These are phyloP conservation scores for Plectrocnemia conspersa DNA, from an alignment of 1,140 invertebrate species.

Conservation along the genomic window DNA sequence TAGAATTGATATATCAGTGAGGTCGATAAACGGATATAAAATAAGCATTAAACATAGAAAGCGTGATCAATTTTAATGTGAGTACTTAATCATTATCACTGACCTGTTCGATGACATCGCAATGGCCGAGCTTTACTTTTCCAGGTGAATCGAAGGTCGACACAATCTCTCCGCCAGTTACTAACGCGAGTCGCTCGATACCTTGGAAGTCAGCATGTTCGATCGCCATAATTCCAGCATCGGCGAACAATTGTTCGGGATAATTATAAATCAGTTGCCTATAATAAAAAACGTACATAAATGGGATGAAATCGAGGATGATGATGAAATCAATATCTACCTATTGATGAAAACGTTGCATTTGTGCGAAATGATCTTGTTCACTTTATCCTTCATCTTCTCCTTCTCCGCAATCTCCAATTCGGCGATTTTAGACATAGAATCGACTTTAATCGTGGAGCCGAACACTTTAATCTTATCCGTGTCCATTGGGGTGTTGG, in stretches of 20 bases:
- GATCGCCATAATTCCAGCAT: conserved; percentile 98
- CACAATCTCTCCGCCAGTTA: conserved; percentile 97
- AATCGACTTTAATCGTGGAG: conserved; percentile 94
- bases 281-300: conserved; percentile 32
- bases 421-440: conserved; percentile 97
- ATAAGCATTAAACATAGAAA: conserved; percentile 10
- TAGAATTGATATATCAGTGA: conserved; percentile 16
- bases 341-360: conserved; percentile 99
- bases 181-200: conserved; percentile 93
- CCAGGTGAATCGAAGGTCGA: conserved; percentile 97
- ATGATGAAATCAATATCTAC: conserved; percentile 41
- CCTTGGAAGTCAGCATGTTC: conserved; percentile 99
- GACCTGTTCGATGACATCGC: conserved; percentile 93
- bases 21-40: conserved; percentile 24
- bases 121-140: conserved; percentile 86
- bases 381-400: conserved; percentile 99
- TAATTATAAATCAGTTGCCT: conserved; percentile 99
- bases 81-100: too few species aligned
- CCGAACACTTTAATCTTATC: conserved; percentile 99
- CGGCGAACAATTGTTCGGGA: conserved; percentile 98
- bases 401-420: conserved; percentile 97
- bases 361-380: conserved; percentile 93
- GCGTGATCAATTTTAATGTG: not conserved
- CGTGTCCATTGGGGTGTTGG: conserved; percentile 99
- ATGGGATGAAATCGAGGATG: not conserved